Base-by-base conservation (phyloP, 2,113 vertebrate species). In the Bostrychus sinensis region DNA sequence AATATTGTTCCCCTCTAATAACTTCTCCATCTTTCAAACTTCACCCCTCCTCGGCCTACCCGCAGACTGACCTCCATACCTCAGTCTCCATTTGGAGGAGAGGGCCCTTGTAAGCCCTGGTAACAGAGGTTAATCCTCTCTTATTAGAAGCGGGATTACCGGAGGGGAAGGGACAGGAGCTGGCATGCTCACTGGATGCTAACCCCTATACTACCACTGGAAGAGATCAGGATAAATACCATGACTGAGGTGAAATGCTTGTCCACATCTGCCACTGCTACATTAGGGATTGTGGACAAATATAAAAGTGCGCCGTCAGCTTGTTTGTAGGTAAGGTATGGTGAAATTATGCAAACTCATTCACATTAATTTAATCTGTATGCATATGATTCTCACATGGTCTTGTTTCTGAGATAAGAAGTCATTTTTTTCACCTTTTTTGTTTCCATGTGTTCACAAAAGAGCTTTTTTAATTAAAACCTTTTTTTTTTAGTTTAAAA, bases 141-240 rank as follows among this genome's bases (percentile, higher is more conserved):
- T 91, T 86, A 91, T 92, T 91, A 92, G 91, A 92, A 78, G 84
- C 77, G 69, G 77, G 78, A 91, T 94, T 94, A 93, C 77, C 63
- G 78, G 75, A 76, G 69, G 89, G 84, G 78, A 70, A 84, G 79
- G 84, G 73, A 79, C 78, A 78, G 78, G 63, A 77, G 64, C 62
- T 65, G 81, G 74, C 51, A 65, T 69, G 67, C 86, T 58, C 80
- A 62, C 56, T 59, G 57, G 79, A 83, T 72, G 84, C 56, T 60
- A 69, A 37, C 53, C 56, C 30, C 69, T 54, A 17, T 42, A 50
- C 62, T 25, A 55, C 25, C 60, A 61, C 63, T 48, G 30, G 56
- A 59, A 45, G 48, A 56, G 58, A 72, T 39, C 63, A 62, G 77
- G 56, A 70, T 72, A n/a, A 85, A 78, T 12, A 36, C 62, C 56